phyloP scores from a whole-genome alignment of 2,797 vertebrate species.

The Catostomus latipinnis region DNA sequence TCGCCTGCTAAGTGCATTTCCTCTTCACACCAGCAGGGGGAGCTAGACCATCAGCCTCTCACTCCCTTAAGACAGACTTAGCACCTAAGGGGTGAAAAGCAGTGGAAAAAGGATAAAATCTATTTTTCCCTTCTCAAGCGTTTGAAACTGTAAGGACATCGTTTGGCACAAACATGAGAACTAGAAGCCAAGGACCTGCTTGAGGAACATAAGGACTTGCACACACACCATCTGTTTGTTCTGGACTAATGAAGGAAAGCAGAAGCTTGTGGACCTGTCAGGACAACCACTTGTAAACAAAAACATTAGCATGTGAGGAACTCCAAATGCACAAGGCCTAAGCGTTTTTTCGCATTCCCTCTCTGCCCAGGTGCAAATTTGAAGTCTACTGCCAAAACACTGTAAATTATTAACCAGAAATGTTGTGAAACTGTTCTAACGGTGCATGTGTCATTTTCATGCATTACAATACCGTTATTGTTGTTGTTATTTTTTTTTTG shows the following conservation, averaged over 20 bases:
- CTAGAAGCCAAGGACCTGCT: constrained; percentile 45
- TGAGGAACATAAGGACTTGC: constrained; percentile 20
- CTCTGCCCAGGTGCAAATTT: constrained; percentile 64
- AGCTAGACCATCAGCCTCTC: constrained; percentile 28
- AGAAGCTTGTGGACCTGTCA: constrained; percentile 17
- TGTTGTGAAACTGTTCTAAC: constrained; percentile 67
- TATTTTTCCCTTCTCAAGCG: constrained; percentile 38
- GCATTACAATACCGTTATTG: constrained; percentile 36
- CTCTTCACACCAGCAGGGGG: constrained; percentile 46
- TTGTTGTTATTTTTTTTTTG: too few relatives aligned
- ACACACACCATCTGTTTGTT: constrained; percentile 29
- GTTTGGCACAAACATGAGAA: constrained; percentile 43
- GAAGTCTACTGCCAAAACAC: constrained; percentile 78
- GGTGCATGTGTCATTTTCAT: constrained; percentile 77
- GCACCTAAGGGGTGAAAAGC: constrained; percentile 50
- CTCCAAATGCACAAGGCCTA: constrained; percentile 64
- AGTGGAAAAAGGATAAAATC: constrained; percentile 47
- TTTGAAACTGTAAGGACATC: constrained; percentile 37
- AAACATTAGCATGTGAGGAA: constrained; percentile 26
- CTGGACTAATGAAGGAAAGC: constrained; percentile 30
- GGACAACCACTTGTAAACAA: constrained; percentile 28
- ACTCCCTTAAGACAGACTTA: neutral
- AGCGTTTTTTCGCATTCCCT: constrained; percentile 33
- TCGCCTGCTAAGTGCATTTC: constrained; percentile 88
- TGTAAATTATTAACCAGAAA: constrained; percentile 46